Base-by-base conservation (phyloP, 2,797 vertebrate genomes). In the Tokudaia tokunoshimensis region DNA sequence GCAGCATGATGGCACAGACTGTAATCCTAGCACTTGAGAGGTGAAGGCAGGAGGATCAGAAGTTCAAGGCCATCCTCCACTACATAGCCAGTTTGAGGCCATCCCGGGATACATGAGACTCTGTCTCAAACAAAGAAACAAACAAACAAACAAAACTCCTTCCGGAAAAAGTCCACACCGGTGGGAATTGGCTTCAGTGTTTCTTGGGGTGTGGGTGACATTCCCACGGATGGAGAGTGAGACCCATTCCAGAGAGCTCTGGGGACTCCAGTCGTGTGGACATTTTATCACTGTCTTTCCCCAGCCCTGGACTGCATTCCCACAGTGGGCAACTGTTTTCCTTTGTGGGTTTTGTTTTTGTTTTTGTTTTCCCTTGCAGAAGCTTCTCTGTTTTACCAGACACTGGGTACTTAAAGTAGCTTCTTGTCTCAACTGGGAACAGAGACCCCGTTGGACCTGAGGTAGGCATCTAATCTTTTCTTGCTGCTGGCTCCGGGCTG, bases 351-450 rank as follows among this genome's bases (percentile, higher is more conserved):
- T 67, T 44, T 47, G 72, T 65, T 57, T 75, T 17, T 17, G 24
- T 41, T 55, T 6, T 37, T n/a, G 19, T 74, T 78, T 10, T 31
- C 57, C 52, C 57, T 95, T 81, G 55, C 31, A 76, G 93, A 97
- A 94, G 93, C 34, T 24, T 26, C 57, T 91, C 90, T 89, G 59
- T 95, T 94, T 97, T 95, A 96, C 91, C 89, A 96, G 92, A 93
- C 74, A 70, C 67, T 34, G 57, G 52, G 22, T 44, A 84, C 44
- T 82, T 57, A 55, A 65, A 95, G 41, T 80, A 90, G 57, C 65
- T 91, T 89, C 72, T 93, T 95, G 41, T 95, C 78, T 81, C 92
- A 84, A 10, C 1, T 52, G 87, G 59, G 70, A 91, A 14, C 84
- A 89, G 55, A 91, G 76, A 70, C 41, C 19, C 83, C 50, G 47